Conservation (phyloP, 2,888 invertebrate genomes). For the Megamerina dolium region DNA sequence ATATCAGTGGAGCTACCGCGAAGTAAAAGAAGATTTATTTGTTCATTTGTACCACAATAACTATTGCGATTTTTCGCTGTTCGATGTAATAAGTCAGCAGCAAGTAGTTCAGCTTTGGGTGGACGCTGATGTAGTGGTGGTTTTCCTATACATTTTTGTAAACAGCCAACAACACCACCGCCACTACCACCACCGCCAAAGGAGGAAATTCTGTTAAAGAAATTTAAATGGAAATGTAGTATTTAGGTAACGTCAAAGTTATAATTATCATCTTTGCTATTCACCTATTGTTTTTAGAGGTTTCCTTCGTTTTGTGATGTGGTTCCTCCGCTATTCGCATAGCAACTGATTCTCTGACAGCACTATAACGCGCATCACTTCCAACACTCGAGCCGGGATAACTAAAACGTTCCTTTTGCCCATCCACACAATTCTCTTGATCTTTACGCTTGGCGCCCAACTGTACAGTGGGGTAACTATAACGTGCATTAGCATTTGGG, state of each 20-base stretch:
- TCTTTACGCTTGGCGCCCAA: constrained; percentile 45
- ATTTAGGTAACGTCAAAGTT: not conserved
- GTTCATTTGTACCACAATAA: constrained; percentile 28
- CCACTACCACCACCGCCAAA: no score
- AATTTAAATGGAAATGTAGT: not conserved
- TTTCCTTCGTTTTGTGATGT: no score
- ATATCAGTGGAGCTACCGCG: constrained; percentile 34
- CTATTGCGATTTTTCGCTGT: constrained; percentile 38
- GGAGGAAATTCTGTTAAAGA: constrained; percentile 19
- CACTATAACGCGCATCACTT: no score
- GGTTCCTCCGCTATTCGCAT: no score
- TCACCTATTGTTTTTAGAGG: not conserved
- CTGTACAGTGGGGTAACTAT: constrained; percentile 48
- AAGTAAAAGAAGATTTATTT: constrained; percentile 27
- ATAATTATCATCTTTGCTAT: not conserved
- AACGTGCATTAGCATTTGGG: constrained; percentile 26
- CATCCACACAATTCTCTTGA: constrained; percentile 25
- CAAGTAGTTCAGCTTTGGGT: constrained; percentile 26
- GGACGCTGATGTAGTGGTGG: not conserved
- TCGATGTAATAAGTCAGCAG: constrained; percentile 29
- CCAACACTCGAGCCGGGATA: constrained; percentile 40
- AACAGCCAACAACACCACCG: no score
- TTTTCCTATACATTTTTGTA: no score
- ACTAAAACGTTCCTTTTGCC: constrained; percentile 46
- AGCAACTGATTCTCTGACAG: no score